Conservation (phyloP, 2,113 vertebrate genomes). For the Triplophysa rosa region DNA sequence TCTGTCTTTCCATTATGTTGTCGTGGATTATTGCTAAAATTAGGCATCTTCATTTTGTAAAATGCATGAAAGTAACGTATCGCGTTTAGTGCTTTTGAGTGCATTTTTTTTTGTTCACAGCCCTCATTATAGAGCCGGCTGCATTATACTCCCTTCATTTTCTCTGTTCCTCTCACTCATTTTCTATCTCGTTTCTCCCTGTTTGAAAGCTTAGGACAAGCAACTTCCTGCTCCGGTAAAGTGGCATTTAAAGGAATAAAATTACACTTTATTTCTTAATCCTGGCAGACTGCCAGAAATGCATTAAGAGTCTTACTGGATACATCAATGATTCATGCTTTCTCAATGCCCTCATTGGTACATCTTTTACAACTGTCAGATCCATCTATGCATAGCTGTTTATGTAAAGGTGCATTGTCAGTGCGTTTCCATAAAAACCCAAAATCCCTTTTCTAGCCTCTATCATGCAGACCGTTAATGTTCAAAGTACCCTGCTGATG, state of each 20-base stretch:
- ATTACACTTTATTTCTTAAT: conserved; percentile 46
- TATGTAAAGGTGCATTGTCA: neutral
- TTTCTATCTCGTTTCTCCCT: neutral
- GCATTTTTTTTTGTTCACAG: conserved; percentile 19
- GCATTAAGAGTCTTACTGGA: conserved; percentile 48
- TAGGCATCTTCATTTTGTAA: conserved; percentile 20
- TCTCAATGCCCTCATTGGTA: conserved; percentile 30
- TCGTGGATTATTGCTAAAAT: conserved; percentile 12
- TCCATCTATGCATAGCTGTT: conserved; percentile 24
- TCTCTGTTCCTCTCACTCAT: conserved; percentile 13
- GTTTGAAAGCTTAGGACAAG: conserved; percentile 14
- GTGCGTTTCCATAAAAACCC: neutral
- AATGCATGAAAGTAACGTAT: conserved; percentile 12
- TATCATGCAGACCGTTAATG: neutral
- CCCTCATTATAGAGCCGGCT: conserved; percentile 24
- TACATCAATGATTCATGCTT: conserved; percentile 49
- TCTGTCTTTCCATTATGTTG: neutral
- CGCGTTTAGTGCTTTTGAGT: conserved; percentile 21
- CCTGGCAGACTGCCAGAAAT: conserved; percentile 50
- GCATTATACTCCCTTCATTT: neutral
- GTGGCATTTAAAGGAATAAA: conserved; percentile 33
- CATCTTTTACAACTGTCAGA: conserved; percentile 37
- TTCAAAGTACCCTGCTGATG: neutral
- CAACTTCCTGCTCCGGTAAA: conserved; percentile 42
- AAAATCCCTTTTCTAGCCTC: neutral